Percentiles rank a stretch among this genome's conserved stretches.
Conservation (phyloP, 1,140 invertebrate species). For the Atopsyche davidsoni region DNA sequence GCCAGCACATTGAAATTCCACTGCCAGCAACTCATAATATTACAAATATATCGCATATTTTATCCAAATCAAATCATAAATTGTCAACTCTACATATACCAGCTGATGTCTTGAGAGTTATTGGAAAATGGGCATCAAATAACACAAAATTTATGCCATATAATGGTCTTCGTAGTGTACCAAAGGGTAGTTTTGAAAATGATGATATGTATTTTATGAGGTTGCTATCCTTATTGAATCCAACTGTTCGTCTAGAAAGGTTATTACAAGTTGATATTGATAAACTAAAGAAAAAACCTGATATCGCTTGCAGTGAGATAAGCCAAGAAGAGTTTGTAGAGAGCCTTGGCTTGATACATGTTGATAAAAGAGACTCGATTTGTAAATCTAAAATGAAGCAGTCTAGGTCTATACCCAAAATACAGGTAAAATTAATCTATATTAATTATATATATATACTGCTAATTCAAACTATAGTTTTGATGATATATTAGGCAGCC, state of each 20-base stretch:
- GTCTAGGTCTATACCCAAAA: no score
- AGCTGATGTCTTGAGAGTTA: conserved; percentile 1
- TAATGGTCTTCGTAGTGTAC: conserved; percentile 8
- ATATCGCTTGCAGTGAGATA: conserved; percentile 2
- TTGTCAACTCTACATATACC: conserved; percentile 10
- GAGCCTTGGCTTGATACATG: conserved; percentile 11
- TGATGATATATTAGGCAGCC: no score
- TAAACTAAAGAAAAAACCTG: background rate
- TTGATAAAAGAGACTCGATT: background rate
- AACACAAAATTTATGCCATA: conserved; percentile 15
- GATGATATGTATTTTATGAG: conserved; percentile 13
- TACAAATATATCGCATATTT: background rate
- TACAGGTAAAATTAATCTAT: no score
- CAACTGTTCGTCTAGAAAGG: conserved; percentile 3
- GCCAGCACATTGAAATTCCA: no score
- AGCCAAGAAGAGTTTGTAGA: conserved; percentile 15
- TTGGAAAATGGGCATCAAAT: conserved; percentile 9
- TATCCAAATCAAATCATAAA: no score
- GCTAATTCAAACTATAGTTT: no score
- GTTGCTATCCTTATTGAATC: conserved; percentile 10
- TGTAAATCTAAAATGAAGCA: no score
- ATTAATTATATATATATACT: no score
- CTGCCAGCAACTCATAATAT: background rate
- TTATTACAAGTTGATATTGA: no score
- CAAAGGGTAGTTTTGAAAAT: conserved; percentile 13